Evolutionary conservation across 2,797 vertebrate species (phyloP), one percentile per base, ranked within the genome.

Genomic region (Tragopan temminckii): DNA sequence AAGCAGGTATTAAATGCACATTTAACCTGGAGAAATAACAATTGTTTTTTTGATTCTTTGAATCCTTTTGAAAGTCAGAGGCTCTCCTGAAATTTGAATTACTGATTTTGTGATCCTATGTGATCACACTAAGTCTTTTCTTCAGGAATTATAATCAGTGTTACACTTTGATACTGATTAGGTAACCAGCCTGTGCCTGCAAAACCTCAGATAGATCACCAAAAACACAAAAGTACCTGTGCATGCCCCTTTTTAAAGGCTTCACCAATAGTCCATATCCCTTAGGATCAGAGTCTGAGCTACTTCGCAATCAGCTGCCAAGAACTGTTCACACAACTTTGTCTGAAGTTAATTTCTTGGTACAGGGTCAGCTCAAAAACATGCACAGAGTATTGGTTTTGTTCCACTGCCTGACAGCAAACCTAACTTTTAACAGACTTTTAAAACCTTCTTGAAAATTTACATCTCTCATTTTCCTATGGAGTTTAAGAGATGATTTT

Each of bases 91-190:
- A 86, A 1, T 19, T 84, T 80, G 6, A 1, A 3, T 7, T n/a
- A 11, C 15, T 40, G 31, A 61, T 78, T 7, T 4, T 48, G 29
- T 0, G 0, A 52, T 52, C 50, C 77, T 7, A 4, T 48, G 36
- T 43, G 25, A 29, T 53, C 29, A 53, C 8, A n/a, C 3, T 23
- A 9, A 29, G 2, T 14, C 3, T 45, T 58, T 75, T 75, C 74
- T 45, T 48, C 33, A 80, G 62, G 31, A 71, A 13, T 64, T 48
- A n/a, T n/a, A 43, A 64, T 64, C 46, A 25, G 16, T 58, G 46
- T 29, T 66, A 59, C 16, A 45, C 9, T n/a, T 42, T 27, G 11
- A 20, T 63, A 58, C 23, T 46, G 50, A 9, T 23, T 33, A 72
- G 35, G n/a, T 33, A 88, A 31, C 1, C 8, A 67, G 12, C 9